Conservation (phyloP, 2,113 vertebrate genomes). For the Heterochromis multidens region DNA sequence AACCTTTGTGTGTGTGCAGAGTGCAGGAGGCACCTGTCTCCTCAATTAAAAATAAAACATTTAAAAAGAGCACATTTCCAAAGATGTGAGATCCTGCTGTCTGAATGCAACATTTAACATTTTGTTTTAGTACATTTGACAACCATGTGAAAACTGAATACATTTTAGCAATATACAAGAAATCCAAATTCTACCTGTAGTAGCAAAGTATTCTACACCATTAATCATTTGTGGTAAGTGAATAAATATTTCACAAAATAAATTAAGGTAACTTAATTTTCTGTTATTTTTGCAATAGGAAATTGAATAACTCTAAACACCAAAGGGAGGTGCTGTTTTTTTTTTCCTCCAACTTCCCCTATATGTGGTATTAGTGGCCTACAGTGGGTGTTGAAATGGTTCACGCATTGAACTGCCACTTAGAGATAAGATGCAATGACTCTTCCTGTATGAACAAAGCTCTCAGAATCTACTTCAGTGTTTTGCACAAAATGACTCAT, state of each 20-base stretch:
- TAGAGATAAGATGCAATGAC: slow-evolving; percentile 11
- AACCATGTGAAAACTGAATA: not conserved
- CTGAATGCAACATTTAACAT: not conserved
- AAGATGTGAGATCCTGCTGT: not conserved
- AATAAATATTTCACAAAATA: not conserved
- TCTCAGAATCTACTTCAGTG: not conserved
- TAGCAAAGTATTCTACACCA: not conserved
- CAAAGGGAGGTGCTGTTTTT: slow-evolving; percentile 23
- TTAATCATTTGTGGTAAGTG: not conserved
- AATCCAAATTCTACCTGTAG: not conserved
- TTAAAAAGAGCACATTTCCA: not conserved
- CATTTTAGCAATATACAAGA: not conserved
- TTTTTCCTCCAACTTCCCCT: slow-evolving; percentile 60
- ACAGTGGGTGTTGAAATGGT: slow-evolving; percentile 45
- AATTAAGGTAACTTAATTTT: not conserved
- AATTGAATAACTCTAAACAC: slow-evolving; percentile 41
- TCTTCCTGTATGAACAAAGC: not conserved
- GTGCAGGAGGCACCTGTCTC: not conserved
- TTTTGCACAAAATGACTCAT: not conserved
- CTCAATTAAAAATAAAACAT: not conserved
- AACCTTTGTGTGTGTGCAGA: not conserved
- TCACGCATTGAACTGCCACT: slow-evolving; percentile 30
- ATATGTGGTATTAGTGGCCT: slow-evolving; percentile 35
- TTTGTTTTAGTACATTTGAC: not conserved
- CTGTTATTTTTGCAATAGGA: slow-evolving; percentile 17